phyloP scores from a whole-genome alignment of 2,888 invertebrate species.

The Andrena haemorrhoa region DNA sequence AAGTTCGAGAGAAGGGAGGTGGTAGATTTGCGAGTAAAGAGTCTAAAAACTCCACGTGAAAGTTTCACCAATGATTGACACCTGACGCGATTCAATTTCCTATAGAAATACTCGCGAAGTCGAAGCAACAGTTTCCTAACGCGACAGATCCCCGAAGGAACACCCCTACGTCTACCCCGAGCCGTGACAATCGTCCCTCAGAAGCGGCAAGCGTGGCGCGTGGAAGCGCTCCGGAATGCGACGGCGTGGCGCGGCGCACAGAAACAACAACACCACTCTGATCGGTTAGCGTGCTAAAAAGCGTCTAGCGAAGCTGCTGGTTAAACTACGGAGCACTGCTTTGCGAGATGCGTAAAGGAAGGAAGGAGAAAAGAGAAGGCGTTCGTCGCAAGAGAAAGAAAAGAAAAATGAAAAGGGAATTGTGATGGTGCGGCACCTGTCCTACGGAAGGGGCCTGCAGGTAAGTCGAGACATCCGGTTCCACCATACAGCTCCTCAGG shows the following conservation, averaged over 20 bases:
- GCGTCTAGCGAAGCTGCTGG: background rate
- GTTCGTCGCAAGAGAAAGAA: background rate
- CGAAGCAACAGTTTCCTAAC: background rate
- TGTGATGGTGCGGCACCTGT: conserved; percentile 89
- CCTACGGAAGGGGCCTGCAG: conserved; percentile 97
- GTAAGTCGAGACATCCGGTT: conserved; percentile 97
- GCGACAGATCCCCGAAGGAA: background rate
- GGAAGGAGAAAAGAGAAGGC: background rate
- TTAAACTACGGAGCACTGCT: background rate
- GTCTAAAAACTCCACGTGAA: background rate
- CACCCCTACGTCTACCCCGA: background rate
- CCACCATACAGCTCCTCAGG: conserved; percentile 97
- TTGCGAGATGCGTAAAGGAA: background rate
- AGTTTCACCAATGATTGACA: background rate
- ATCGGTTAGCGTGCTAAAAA: background rate
- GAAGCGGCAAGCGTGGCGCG: background rate
- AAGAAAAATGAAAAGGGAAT: background rate
- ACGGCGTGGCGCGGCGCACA: background rate
- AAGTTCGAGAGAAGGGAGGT: background rate
- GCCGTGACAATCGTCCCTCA: background rate
- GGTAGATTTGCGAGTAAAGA: background rate
- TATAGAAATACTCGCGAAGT: background rate
- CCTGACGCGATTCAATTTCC: background rate
- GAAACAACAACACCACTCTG: background rate
- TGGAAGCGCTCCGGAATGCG: background rate